phyloP scores from a whole-genome alignment of 2,113 vertebrate species.

The Notarius lentiginosus region DNA sequence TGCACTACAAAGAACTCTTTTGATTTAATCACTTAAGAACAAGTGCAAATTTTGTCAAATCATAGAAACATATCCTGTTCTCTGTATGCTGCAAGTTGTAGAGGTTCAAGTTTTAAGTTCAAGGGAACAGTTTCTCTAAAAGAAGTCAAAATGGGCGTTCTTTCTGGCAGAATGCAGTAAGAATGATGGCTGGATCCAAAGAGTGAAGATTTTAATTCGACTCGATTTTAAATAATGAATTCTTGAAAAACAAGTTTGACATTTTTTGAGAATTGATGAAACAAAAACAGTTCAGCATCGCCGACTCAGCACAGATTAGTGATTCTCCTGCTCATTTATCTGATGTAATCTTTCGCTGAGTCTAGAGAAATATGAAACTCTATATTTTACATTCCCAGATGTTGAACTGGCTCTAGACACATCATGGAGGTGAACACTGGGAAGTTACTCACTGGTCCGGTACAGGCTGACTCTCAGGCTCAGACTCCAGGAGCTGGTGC shows the following conservation, averaged over 20 bases:
- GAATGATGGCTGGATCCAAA: background rate
- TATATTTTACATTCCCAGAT: background rate
- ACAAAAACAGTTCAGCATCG: background rate
- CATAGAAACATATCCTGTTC: background rate
- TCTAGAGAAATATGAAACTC: background rate
- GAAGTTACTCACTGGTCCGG: conserved; percentile 84
- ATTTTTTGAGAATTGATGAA: background rate
- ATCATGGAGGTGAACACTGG: background rate
- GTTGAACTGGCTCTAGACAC: background rate
- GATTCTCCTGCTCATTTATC: background rate
- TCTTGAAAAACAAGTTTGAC: background rate
- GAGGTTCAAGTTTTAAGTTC: background rate
- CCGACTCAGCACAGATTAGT: background rate
- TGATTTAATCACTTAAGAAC: background rate
- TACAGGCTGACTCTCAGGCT: conserved; percentile 71
- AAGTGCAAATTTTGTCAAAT: background rate
- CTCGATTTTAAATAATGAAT: background rate
- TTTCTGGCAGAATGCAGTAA: background rate
- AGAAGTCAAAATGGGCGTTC: background rate
- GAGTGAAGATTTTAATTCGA: background rate
- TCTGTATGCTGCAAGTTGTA: background rate
- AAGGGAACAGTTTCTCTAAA: too few relatives aligned
- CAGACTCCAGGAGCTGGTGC: conserved; percentile 82
- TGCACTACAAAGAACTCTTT: background rate
- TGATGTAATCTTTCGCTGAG: background rate